Conservation (phyloP, 2,113 vertebrate species). For the Symphodus melops region DNA sequence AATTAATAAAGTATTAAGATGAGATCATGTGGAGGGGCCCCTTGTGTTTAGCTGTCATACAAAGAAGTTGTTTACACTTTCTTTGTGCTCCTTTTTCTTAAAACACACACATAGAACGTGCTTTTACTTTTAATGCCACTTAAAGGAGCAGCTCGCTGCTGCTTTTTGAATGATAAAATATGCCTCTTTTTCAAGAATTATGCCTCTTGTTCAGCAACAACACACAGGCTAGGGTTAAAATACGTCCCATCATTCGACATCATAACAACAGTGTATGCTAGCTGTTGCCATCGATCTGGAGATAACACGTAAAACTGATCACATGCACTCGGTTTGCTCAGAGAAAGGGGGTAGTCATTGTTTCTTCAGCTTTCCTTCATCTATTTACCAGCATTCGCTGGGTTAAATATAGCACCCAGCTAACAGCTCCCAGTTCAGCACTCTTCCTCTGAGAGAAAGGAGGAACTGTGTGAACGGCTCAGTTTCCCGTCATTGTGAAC, state of each 20-base stretch:
- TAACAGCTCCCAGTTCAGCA: constrained; percentile 12
- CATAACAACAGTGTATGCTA: neutral
- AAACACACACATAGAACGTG: neutral
- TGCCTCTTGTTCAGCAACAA: neutral
- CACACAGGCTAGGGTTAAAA: neutral
- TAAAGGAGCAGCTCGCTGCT: neutral
- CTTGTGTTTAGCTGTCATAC: neutral
- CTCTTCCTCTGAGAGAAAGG: constrained; percentile 67
- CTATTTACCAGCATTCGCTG: neutral
- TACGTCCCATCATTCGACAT: neutral
- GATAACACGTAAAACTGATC: neutral
- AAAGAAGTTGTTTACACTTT: neutral
- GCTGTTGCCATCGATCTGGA: neutral
- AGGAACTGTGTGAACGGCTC: constrained; percentile 63
- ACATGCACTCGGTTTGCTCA: neutral
- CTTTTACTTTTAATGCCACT: neutral
- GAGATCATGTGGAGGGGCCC: constrained; percentile 4
- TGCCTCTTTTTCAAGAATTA: neutral
- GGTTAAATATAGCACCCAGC: constrained; percentile 55
- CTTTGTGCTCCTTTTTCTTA: neutral
- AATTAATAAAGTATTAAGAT: neutral
- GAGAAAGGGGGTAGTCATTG: constrained; percentile 12
- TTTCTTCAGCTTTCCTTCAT: constrained; percentile 14
- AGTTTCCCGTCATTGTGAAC: constrained; percentile 66
- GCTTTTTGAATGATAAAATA: neutral